Evolutionary conservation across 2,113 vertebrate species (phyloP), one percentile per base, ranked within the genome.

Genomic region (Myotis lucifugus): DNA sequence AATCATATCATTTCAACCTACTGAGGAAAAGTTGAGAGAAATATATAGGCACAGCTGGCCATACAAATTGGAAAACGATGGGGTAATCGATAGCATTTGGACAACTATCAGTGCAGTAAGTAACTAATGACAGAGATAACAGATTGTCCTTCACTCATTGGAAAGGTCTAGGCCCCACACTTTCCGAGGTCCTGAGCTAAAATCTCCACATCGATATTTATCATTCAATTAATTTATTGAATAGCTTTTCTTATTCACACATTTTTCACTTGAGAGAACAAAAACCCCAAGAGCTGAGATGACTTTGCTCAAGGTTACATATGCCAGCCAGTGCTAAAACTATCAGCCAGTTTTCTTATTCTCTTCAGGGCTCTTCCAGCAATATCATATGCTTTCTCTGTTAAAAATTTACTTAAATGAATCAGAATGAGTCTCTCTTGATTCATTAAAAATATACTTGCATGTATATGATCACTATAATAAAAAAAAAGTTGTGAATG

Each of bases 251-350:
- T 56, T 61, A 56, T 42, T 82, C n/a, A 18, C 8, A 15, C 2
- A 3, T 72, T 64, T 79, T 77, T 40, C 37, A 84, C 21, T 18
- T 5, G 61, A 87, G 18, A 82, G 10, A 46, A 78, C 19, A 64
- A 82, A 85, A 61, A 34, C 54, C 54, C 54, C 23, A 42, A 81
- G 56, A 92, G 42, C 37, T 69, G 13, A 85, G 21, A 11, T 48
- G 42, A 79, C 42, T 83, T 95, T 96, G 56, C 17, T 78, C 88
- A 87, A 91, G 90, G 88, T 94, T 66, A 76, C 25, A 19, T 93
- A 56, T 61, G 56, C 83, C 90, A 86, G 85, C 69, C 29, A 4
- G 21, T 76, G 42, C 85, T 87, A 56, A 91, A 93, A 48, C 32
- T 83, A 46, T 83, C 42, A 32, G 27, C 56, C 40, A 46, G 79